phyloP scores from a whole-genome alignment of 2,113 vertebrate genomes.

The Pollimyrus isidori region DNA sequence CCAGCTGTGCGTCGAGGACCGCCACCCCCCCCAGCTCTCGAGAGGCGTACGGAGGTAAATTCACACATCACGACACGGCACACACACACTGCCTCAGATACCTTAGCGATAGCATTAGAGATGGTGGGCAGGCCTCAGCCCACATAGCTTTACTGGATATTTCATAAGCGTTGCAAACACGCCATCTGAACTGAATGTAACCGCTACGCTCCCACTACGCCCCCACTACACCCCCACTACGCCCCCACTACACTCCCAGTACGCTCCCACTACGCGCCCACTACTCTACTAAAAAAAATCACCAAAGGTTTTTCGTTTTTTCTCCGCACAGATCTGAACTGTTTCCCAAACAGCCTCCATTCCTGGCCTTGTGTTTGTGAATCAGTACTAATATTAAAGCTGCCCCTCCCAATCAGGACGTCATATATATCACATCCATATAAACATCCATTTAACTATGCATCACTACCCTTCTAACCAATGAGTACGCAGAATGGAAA shows the following conservation, averaged over 20 bases:
- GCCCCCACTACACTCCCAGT: not conserved
- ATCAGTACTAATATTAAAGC: not conserved
- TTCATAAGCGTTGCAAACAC: not conserved
- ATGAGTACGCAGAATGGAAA: too few relatives aligned
- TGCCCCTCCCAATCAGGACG: not conserved
- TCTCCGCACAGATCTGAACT: not conserved
- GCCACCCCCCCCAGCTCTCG: not conserved
- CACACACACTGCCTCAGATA: not conserved
- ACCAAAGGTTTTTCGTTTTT: not conserved
- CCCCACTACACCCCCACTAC: not conserved
- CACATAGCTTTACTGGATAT: not conserved
- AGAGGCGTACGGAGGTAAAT: not conserved
- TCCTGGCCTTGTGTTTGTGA: not conserved
- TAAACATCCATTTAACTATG: not conserved
- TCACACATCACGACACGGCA: not conserved
- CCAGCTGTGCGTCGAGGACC: not conserved
- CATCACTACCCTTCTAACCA: not conserved
- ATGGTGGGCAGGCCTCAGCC: not conserved
- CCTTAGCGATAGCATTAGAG: not conserved
- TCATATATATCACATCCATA: not conserved
- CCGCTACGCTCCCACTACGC: not conserved
- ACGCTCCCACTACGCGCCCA: not conserved
- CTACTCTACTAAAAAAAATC: not conserved
- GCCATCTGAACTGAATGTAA: not conserved
- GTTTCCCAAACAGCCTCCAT: not conserved